Base-by-base conservation (phyloP, 2,797 vertebrate genomes). In the Chelidonichthys spinosus region DNA sequence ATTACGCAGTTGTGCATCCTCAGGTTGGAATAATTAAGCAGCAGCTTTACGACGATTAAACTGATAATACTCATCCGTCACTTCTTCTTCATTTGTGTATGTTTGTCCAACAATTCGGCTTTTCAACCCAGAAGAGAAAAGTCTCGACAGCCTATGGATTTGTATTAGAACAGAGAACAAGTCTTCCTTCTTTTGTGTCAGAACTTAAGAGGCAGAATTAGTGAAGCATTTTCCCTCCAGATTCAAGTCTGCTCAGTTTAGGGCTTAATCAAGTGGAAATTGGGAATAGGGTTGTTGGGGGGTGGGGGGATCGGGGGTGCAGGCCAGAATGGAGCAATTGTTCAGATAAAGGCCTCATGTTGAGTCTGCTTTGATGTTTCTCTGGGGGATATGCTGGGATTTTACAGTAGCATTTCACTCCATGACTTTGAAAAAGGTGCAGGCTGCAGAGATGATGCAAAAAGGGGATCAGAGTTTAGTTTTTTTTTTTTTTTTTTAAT, bases 241-340 rank as follows among this genome's bases (percentile, higher is more conserved):
- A 93, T 93, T 93, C 86, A 90, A 89, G 81, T 90, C 90, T 68
- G 90, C 85, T 78, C 84, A 92, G 90, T 90, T 93, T 92, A 91
- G 92, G 89, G 93, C 91, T 94, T 94, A 95, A 95, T 95, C 94
- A 94, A 93, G 94, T 95, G 93, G 95, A 95, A 95, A 94, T 90
- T 78, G 90, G 89, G 86, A 77, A 90, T 83, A 79, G 91, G 76
- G 89, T 17, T n/a, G 47, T n/a, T n/a, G 2, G 6, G 0, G 50
- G 0, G 18, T 11, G 89, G 89, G 87, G 86, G 79, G 88, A 90
- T 56, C 67, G 36, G 85, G 83, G 84, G 88, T 87, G 82, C 72
- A 70, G 87, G 86, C 88, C 67, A 95, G 92, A 95, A 95, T 92
- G 92, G 92, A 81, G 76, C 93, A 94, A 95, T 95, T 95, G 95